Percentiles rank a stretch among this genome's conserved stretches.
Evolutionary conservation across 1,140 invertebrate species (phyloP).

Genomic region (Drosophila mauritiana): DNA sequence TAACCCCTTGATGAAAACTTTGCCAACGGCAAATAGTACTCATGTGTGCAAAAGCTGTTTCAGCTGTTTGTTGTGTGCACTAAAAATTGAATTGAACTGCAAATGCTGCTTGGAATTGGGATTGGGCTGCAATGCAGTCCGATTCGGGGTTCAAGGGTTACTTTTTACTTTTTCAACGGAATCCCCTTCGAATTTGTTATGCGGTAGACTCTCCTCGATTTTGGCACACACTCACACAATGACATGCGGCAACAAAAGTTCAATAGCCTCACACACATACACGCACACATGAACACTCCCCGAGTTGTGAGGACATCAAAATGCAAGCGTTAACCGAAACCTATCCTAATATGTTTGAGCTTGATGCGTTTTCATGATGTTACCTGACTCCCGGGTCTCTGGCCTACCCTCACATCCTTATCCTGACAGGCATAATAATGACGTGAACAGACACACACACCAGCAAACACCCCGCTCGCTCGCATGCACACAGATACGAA

Average conservation of each 20-base stretch:
- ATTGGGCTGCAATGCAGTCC: constrained; percentile 38
- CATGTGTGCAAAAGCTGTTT: constrained; percentile 45
- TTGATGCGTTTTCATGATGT: constrained; percentile 81
- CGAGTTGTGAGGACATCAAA: constrained; percentile 65
- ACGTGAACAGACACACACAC: constrained; percentile 50
- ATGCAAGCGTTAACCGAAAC: constrained; percentile 80
- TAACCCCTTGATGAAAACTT: constrained; percentile 50
- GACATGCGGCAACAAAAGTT: constrained; percentile 56
- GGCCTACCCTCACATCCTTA: constrained; percentile 40
- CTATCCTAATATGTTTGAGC: constrained; percentile 82
- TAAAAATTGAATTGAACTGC: constrained; percentile 69
- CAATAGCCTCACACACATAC: constrained; percentile 62
- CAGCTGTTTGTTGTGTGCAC: constrained; percentile 57
- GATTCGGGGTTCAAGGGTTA: constrained; percentile 39
- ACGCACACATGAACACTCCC: constrained; percentile 5
- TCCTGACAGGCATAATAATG: constrained; percentile 72
- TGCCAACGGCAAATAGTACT: constrained; percentile 55
- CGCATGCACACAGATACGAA: constrained; percentile 33
- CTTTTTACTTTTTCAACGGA: constrained; percentile 47
- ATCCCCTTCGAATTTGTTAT: constrained; percentile 41
- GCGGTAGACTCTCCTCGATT: constrained; percentile 42
- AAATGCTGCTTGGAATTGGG: constrained; percentile 26
- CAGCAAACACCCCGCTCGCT: constrained; percentile 12
- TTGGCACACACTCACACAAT: constrained; percentile 39
- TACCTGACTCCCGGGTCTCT: constrained; percentile 61